Evolutionary conservation across 2,888 invertebrate genomes (phyloP).

Genomic region (Brachynemurus nebulosus): DNA sequence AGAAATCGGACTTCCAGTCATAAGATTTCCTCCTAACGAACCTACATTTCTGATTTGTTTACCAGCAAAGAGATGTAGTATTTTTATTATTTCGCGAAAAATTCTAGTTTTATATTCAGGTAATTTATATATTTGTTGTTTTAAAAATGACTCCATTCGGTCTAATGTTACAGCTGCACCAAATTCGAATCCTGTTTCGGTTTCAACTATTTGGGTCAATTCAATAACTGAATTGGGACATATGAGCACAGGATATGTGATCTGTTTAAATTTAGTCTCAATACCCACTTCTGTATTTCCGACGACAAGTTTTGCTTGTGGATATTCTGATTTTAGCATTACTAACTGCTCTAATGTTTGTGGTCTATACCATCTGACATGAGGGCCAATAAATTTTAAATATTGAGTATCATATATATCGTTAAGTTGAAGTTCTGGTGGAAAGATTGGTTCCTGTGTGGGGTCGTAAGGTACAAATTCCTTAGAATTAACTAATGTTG

Average conservation of each 20-base stretch:
- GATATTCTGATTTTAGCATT: constrained; percentile 49
- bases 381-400: constrained; percentile 45
- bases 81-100: constrained; percentile 57
- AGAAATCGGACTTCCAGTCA: constrained; percentile 92
- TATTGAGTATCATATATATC: constrained; percentile 42
- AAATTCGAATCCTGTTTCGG: constrained; percentile 45
- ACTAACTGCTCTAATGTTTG: constrained; percentile 50
- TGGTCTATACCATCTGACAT: constrained; percentile 66
- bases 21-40: constrained; percentile 82
- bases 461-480: constrained; percentile 61
- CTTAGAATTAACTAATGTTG: constrained; percentile 38
- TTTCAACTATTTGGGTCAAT: constrained; percentile 42
- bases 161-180: constrained; percentile 70
- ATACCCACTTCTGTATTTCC: constrained; percentile 89
- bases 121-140: constrained; percentile 36
- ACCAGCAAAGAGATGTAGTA: constrained; percentile 91
- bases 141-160: constrained; percentile 53
- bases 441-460: constrained; percentile 83
- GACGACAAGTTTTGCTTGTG: constrained; percentile 64
- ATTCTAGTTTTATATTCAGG: constrained; percentile 43
- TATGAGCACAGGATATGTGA: constrained; percentile 63
- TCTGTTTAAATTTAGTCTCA: constrained; percentile 82
- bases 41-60: constrained; percentile 91
- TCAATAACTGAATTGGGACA: constrained; percentile 56
- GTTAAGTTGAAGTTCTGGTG: constrained; percentile 64